Evolutionary conservation across 2,113 vertebrate species (phyloP).

Genomic region (Pygoscelis adeliae): DNA sequence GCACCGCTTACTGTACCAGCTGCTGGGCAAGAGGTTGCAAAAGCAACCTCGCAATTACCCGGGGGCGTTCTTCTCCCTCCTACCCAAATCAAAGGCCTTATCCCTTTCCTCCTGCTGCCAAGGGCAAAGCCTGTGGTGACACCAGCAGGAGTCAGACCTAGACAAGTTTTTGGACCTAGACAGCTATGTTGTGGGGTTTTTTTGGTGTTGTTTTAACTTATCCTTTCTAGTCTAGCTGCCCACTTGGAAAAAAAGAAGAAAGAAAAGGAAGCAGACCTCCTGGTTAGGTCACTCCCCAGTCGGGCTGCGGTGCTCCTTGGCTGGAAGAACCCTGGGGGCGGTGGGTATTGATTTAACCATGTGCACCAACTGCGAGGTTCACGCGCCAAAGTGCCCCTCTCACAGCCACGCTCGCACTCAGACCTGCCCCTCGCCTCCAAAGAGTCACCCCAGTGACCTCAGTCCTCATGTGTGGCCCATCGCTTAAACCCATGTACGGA

Average conservation of each 20-base stretch:
- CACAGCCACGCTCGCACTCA: background rate
- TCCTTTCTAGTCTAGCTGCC: background rate
- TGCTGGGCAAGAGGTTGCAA: background rate
- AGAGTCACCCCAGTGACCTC: background rate
- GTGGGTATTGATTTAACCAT: background rate
- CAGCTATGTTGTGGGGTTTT: background rate
- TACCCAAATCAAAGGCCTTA: background rate
- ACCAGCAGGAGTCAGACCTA: background rate
- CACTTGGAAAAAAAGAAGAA: background rate
- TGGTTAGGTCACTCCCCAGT: background rate
- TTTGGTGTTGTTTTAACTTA: background rate
- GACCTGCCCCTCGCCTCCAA: background rate
- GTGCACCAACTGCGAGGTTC: background rate
- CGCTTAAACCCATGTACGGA: background rate
- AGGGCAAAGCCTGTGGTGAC: background rate
- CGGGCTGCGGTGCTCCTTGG: rapidly evolving
- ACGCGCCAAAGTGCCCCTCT: background rate
- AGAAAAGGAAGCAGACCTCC: background rate
- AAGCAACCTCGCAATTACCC: background rate
- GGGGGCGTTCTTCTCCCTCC: background rate
- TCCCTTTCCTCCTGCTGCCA: background rate
- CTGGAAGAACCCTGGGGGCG: background rate
- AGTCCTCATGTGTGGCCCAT: background rate
- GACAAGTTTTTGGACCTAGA: background rate
- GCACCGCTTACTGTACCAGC: background rate